phyloP scores from a whole-genome alignment of 1,140 invertebrate genomes.

The Sarcophaga peregrina region DNA sequence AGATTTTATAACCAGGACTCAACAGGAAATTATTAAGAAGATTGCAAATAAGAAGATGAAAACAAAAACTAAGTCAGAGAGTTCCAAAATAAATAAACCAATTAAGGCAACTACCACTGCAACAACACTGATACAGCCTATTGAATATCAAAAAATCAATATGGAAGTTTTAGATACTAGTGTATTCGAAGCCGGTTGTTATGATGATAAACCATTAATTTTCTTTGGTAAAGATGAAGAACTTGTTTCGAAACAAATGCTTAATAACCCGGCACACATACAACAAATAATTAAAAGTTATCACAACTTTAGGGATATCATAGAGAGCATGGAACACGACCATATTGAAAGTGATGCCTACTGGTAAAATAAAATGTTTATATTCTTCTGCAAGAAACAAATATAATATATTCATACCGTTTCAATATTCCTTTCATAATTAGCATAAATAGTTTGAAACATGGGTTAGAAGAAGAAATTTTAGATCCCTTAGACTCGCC shows the following conservation, averaged over 20 bases:
- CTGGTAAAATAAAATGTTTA: slow-evolving; percentile 47
- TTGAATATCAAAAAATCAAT: slow-evolving; percentile 60
- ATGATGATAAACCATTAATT: slow-evolving; percentile 61
- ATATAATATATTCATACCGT: not conserved
- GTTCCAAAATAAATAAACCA: slow-evolving; percentile 50
- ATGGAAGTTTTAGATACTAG: slow-evolving; percentile 55
- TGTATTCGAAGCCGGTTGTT: slow-evolving; percentile 54
- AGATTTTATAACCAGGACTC: slow-evolving; percentile 71
- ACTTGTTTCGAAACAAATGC: slow-evolving; percentile 52
- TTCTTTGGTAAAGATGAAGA: slow-evolving; percentile 60
- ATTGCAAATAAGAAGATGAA: slow-evolving; percentile 47
- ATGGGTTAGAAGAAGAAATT: slow-evolving; percentile 42
- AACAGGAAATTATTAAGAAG: slow-evolving; percentile 66
- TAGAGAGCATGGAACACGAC: slow-evolving; percentile 68
- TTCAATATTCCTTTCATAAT: not conserved
- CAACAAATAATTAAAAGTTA: slow-evolving; percentile 60
- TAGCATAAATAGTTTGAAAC: slow-evolving; percentile 50
- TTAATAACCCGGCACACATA: slow-evolving; percentile 55
- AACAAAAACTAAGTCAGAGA: slow-evolving; percentile 62
- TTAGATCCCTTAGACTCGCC: slow-evolving; percentile 57
- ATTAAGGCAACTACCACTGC: slow-evolving; percentile 43
- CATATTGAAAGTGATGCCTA: slow-evolving; percentile 66
- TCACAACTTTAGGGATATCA: slow-evolving; percentile 60
- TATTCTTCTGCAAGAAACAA: slow-evolving; percentile 12
- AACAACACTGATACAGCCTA: slow-evolving; percentile 50